Conservation (phyloP, 2,888 invertebrate species). For the Sminthurides aquaticus region DNA sequence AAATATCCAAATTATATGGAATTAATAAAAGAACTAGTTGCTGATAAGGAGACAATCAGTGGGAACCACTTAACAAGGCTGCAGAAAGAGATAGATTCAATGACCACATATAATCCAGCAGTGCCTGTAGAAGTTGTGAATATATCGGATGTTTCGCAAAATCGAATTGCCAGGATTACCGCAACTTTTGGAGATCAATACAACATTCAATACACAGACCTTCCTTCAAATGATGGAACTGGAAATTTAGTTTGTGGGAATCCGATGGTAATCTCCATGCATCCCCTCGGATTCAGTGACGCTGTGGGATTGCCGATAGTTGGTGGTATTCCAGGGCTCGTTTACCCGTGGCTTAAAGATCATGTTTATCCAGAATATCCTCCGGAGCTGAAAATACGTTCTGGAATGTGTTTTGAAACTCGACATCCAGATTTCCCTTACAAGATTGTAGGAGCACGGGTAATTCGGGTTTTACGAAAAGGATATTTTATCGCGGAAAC, state of each 20-base stretch:
- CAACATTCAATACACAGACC: slow-evolving; percentile 3
- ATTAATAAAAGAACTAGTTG: background rate
- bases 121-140: slow-evolving; percentile 16
- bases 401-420: slow-evolving; percentile 16
- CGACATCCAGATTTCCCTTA: slow-evolving; percentile 14
- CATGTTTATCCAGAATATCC: slow-evolving; percentile 4
- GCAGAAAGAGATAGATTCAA: slow-evolving; percentile 5
- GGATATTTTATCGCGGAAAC: slow-evolving; percentile 14
- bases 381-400: slow-evolving; percentile 3
- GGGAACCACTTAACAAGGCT: slow-evolving; percentile 1
- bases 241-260: background rate
- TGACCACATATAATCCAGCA: slow-evolving; percentile 4
- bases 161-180: slow-evolving; percentile 10
- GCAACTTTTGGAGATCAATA: slow-evolving; percentile 10
- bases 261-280: background rate
- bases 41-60: slow-evolving; percentile 10
- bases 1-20: slow-evolving; percentile 12
- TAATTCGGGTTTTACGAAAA: slow-evolving; percentile 5
- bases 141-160: background rate
- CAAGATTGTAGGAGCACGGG: slow-evolving; percentile 11
- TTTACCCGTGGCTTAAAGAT: background rate
- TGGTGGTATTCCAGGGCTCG: background rate
- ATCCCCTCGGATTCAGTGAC: slow-evolving; percentile 12
- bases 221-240: background rate
- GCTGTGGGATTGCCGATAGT: background rate